Percentiles rank a stretch among this genome's conserved stretches.
These are phyloP conservation scores for Hippoglossus hippoglossus DNA, from an alignment of 2,797 vertebrate species.

Conservation along the genomic window DNA sequence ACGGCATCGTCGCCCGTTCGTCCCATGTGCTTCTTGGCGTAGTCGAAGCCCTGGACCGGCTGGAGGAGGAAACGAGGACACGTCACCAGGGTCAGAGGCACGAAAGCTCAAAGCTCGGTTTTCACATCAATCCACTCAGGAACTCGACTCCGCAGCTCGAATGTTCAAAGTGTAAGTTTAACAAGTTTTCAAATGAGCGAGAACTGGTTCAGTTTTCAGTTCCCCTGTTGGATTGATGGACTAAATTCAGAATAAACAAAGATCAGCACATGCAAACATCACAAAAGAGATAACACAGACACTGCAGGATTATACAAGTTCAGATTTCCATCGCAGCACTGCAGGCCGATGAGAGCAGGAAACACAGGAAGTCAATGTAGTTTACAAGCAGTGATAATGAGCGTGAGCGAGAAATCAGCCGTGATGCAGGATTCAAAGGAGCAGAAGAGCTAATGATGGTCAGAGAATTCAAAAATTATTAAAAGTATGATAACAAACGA, in stretches of 20 bases:
- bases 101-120: neutral
- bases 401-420: conserved; percentile 12
- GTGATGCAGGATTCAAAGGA: conserved; percentile 4
- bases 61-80: conserved; percentile 57
- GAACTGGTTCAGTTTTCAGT: neutral
- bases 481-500: neutral
- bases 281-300: neutral
- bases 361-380: neutral
- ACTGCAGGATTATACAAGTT: no score
- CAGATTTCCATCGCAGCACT: no score
- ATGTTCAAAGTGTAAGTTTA: neutral
- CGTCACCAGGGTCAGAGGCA: conserved; percentile 16
- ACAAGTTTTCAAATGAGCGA: no score
- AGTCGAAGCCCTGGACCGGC: conserved; percentile 99
- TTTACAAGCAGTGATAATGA: conserved; percentile 2
- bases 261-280: conserved; percentile 40
- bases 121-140: conserved; percentile 12
- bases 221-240: conserved; percentile 9
- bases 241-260: neutral
- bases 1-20: conserved; percentile 93
- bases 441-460: neutral
- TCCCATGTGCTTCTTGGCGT: conserved; percentile 97
- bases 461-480: neutral
- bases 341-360: neutral
- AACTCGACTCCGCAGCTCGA: neutral